phyloP scores from a whole-genome alignment of 2,888 invertebrate genomes.

The Willowsia nigromaculata region DNA sequence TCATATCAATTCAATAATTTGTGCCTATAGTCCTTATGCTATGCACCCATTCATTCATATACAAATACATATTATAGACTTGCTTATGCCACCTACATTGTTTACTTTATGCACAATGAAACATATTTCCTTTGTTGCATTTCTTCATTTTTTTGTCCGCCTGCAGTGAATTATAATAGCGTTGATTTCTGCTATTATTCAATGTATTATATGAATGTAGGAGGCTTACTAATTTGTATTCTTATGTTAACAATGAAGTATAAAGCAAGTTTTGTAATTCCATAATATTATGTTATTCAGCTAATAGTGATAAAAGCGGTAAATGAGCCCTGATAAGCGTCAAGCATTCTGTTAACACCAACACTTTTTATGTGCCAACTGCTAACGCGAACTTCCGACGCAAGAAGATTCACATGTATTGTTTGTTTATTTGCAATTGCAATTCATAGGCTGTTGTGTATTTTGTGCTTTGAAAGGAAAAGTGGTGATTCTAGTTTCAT shows the following conservation, averaged over 20 bases:
- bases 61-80: no score
- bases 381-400: slow-evolving; percentile 19
- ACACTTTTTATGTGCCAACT: background rate
- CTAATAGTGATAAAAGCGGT: background rate
- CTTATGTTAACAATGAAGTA: background rate
- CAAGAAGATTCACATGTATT: background rate
- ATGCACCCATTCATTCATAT: background rate
- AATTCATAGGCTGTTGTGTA: background rate
- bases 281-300: background rate
- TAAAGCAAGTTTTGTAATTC: background rate
- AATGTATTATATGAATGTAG: background rate
- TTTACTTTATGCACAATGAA: slow-evolving; percentile 13
- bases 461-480: slow-evolving; percentile 19
- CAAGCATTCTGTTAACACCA: slow-evolving; percentile 18
- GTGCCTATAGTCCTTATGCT: background rate
- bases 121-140: slow-evolving; percentile 20
- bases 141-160: slow-evolving; percentile 1
- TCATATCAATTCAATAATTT: background rate
- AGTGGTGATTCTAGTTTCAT: background rate
- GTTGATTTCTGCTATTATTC: background rate
- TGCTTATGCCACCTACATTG: background rate
- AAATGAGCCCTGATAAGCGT: background rate
- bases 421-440: background rate
- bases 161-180: background rate
- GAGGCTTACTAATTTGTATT: background rate